These are phyloP conservation scores for Leucozona laternaria DNA, from an alignment of 2,888 invertebrate genomes.

Conservation along the genomic window DNA sequence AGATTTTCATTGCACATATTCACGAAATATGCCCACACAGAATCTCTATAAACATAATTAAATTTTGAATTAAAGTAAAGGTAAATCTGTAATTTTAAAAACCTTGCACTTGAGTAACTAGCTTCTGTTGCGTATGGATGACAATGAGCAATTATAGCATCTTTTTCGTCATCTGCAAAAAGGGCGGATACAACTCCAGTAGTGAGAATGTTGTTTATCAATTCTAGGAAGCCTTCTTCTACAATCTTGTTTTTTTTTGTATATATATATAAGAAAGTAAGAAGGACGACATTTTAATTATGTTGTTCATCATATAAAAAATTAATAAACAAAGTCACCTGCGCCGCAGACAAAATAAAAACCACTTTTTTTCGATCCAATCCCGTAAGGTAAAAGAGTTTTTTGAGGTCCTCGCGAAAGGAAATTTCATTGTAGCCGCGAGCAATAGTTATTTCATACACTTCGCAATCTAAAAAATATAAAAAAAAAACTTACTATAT, in stretches of 20 bases:
- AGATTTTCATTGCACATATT: conserved; percentile 91
- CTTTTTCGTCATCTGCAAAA: conserved; percentile 95
- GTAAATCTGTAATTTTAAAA: conserved; percentile 57
- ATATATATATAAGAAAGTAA: neutral
- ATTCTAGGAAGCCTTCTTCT: conserved; percentile 93
- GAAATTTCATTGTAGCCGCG: conserved; percentile 92
- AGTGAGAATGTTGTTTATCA: conserved; percentile 96
- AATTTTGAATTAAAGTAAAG: neutral
- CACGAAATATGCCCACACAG: conserved; percentile 94
- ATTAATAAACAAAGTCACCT: conserved; percentile 83
- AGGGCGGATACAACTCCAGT: conserved; percentile 94
- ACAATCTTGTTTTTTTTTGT: conserved; percentile 85
- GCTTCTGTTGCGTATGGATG: conserved; percentile 88
- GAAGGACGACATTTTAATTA: neutral
- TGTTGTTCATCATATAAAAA: neutral
- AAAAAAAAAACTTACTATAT: too few relatives aligned
- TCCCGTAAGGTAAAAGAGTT: conserved; percentile 90
- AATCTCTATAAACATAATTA: conserved; percentile 85
- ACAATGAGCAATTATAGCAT: conserved; percentile 89
- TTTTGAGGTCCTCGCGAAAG: conserved; percentile 95
- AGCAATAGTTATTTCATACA: conserved; percentile 93
- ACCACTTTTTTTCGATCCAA: conserved; percentile 91
- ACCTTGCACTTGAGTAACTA: conserved; percentile 90
- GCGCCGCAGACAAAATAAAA: conserved; percentile 93
- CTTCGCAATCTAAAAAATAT: conserved; percentile 86